These are phyloP conservation scores for Megalopta genalis DNA, from an alignment of 1,140 invertebrate species.

Conservation along the genomic window DNA sequence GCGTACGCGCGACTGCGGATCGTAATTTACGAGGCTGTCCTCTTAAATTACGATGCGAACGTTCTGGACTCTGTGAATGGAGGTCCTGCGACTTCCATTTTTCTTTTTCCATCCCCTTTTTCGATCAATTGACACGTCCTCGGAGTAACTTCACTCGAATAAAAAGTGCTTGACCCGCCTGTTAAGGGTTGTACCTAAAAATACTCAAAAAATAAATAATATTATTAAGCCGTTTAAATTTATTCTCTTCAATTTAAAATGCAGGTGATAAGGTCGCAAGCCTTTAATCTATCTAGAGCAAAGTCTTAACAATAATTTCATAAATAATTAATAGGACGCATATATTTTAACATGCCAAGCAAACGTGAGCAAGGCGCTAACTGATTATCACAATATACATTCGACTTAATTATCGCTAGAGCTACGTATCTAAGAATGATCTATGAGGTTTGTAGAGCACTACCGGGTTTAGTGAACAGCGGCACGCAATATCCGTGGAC, in stretches of 20 bases:
- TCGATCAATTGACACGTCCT: too few relatives aligned
- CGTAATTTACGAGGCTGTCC: constrained; percentile 45
- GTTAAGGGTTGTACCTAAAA: too few relatives aligned
- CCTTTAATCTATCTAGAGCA: too few relatives aligned
- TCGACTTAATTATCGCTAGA: not conserved
- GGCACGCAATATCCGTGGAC: constrained; percentile 10
- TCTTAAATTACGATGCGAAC: constrained; percentile 31
- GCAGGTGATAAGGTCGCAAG: too few relatives aligned
- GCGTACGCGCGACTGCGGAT: constrained; percentile 17
- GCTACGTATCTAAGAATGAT: not conserved
- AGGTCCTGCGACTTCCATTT: not conserved
- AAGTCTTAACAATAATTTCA: too few relatives aligned
- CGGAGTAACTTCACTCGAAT: too few relatives aligned
- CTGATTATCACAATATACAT: not conserved
- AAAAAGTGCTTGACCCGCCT: too few relatives aligned
- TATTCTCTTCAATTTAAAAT: too few relatives aligned
- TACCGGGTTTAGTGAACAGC: constrained; percentile 23
- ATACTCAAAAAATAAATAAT: too few relatives aligned
- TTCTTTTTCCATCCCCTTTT: not conserved
- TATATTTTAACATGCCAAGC: too few relatives aligned
- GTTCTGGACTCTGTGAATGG: constrained; percentile 25
- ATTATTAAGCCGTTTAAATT: too few relatives aligned
- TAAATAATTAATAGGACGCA: too few relatives aligned
- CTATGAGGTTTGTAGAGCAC: constrained; percentile 1
- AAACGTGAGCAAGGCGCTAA: not conserved